Evolutionary conservation across 2,113 vertebrate genomes (phyloP).

Genomic region (Chlorodrepanis virens): DNA sequence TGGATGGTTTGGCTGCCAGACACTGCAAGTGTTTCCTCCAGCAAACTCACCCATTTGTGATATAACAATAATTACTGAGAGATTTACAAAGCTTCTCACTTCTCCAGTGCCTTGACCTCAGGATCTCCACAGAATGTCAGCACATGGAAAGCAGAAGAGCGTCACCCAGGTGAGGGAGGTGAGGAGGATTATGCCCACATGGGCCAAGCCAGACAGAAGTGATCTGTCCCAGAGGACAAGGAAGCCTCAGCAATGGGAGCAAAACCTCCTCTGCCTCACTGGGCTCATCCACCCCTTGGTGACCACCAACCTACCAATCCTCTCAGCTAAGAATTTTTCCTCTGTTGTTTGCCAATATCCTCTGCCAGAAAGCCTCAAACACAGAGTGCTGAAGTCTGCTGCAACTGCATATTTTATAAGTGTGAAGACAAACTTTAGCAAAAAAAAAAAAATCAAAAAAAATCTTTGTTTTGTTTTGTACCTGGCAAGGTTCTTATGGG

Average conservation of each 20-base stretch:
- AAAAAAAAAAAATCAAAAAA: neutral
- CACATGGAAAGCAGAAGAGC: neutral
- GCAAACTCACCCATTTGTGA: neutral
- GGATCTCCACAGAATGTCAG: neutral
- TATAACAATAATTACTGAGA: neutral
- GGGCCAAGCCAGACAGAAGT: neutral
- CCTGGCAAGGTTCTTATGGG: neutral
- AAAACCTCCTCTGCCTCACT: neutral
- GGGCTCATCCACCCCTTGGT: neutral
- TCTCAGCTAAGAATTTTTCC: neutral
- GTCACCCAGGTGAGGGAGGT: neutral
- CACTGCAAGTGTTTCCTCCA: neutral
- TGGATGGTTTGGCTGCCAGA: slow-evolving; percentile 14
- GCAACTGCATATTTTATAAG: neutral
- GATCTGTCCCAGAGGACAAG: neutral
- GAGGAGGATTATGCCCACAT: neutral
- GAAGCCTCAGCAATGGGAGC: neutral
- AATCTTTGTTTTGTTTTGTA: neutral
- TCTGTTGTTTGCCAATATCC: neutral
- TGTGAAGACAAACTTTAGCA: neutral
- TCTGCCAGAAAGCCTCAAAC: neutral
- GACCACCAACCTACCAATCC: neutral
- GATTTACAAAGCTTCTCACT: neutral
- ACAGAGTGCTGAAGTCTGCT: neutral
- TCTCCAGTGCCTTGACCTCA: neutral